Evolutionary conservation across 1,140 invertebrate genomes (phyloP).

Genomic region (Coboldia fuscipes): DNA sequence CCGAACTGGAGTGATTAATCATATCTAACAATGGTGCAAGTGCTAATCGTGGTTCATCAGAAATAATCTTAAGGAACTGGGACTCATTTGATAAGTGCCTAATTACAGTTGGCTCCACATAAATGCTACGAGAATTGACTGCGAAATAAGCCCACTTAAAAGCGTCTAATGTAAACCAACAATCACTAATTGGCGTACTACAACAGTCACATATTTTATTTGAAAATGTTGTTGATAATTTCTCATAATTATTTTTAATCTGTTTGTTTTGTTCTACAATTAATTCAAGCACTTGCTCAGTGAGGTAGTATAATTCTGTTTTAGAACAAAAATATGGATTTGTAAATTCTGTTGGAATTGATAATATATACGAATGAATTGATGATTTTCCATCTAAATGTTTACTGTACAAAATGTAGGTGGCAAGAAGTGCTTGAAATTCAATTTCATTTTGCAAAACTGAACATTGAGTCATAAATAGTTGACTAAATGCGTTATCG

Average conservation of each 20-base stretch:
- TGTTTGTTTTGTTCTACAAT: conserved; percentile 14
- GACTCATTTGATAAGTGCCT: conserved; percentile 6
- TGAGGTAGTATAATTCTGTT: conserved; percentile 19
- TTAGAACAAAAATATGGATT: conserved; percentile 25
- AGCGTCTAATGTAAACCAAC: conserved; percentile 20
- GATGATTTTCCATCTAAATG: conserved; percentile 21
- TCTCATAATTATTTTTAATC: conserved; percentile 13
- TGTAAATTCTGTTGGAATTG: conserved; percentile 30
- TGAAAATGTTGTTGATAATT: conserved; percentile 10
- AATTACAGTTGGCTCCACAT: conserved; percentile 17
- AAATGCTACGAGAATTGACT: conserved; percentile 56
- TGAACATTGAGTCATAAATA: conserved; percentile 10
- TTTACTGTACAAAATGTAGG: conserved; percentile 33
- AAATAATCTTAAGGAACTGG: conserved; percentile 15
- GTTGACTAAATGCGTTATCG: conserved; percentile 10
- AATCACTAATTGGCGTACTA: conserved; percentile 13
- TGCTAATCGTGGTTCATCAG: conserved; percentile 33
- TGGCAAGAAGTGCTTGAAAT: conserved; percentile 30
- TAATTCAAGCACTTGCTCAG: conserved; percentile 15
- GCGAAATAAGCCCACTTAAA: conserved; percentile 40
- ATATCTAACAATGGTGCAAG: conserved; percentile 59
- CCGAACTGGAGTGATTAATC: conserved; percentile 44
- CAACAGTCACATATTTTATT: conserved; percentile 13
- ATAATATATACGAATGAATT: conserved; percentile 30
- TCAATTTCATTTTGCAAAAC: conserved; percentile 14